These are phyloP conservation scores for Eira barbara DNA, from an alignment of 2,113 vertebrate genomes.

Conservation along the genomic window DNA sequence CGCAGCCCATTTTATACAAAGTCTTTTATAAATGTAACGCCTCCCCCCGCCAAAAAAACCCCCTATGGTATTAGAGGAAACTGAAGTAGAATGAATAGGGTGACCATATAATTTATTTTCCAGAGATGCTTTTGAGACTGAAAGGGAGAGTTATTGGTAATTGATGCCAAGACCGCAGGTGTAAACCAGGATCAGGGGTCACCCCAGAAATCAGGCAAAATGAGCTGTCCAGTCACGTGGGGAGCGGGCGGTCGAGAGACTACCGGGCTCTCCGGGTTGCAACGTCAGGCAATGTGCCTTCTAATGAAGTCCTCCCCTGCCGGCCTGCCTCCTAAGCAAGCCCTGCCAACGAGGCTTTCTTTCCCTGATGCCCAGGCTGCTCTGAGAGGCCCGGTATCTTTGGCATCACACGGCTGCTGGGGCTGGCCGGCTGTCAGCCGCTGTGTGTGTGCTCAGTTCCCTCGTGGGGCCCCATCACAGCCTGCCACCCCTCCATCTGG, in stretches of 20 bases:
- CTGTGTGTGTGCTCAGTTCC: slow-evolving; percentile 37
- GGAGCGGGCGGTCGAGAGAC: background rate
- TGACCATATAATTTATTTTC: background rate
- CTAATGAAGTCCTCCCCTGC: slow-evolving; percentile 41
- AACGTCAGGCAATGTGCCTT: background rate
- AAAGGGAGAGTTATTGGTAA: background rate
- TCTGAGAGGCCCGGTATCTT: background rate
- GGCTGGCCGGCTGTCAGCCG: background rate
- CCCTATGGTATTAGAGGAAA: background rate
- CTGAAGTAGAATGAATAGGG: background rate
- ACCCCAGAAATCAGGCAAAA: background rate
- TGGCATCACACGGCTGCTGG: background rate
- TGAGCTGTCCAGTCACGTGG: background rate
- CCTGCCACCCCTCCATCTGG: slow-evolving; percentile 36
- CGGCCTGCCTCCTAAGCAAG: background rate
- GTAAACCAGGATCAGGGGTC: background rate
- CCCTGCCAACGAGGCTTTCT: slow-evolving; percentile 3
- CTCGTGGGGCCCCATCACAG: slow-evolving; percentile 19
- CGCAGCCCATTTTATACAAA: background rate
- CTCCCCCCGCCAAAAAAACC: background rate
- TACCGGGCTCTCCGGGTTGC: background rate
- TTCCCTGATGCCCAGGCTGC: background rate
- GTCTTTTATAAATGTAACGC: background rate
- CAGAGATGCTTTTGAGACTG: background rate
- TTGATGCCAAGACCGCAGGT: background rate